A percentile compares a stretch with the other conserved stretches of the same genome.
phyloP scores from a whole-genome alignment of 2,797 vertebrate species.

The Acipenser transmontanus region DNA sequence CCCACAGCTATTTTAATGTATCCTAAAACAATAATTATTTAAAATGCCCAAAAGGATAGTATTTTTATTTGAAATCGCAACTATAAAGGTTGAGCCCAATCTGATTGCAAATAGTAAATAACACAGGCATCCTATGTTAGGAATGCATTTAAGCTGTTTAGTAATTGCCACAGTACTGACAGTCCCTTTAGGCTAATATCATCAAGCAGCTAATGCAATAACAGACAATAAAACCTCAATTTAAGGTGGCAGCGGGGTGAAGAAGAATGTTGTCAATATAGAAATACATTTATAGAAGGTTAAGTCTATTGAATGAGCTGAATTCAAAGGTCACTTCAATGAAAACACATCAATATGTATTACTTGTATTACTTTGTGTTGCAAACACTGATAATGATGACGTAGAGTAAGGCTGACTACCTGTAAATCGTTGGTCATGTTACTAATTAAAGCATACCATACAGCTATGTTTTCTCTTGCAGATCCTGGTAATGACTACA shows the following conservation, averaged over 20 bases:
- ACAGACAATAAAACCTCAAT: conserved; percentile 26
- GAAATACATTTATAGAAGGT: conserved; percentile 40
- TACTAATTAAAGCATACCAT: too few species aligned
- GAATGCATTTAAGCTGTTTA: conserved; percentile 27
- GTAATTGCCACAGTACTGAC: conserved; percentile 41
- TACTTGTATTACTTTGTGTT: too few species aligned
- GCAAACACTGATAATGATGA: too few species aligned
- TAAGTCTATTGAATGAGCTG: conserved; percentile 49
- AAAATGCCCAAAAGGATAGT: conserved; percentile 37
- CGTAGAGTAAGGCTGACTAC: too few species aligned
- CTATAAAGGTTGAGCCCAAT: conserved; percentile 30
- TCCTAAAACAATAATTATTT: conserved; percentile 44
- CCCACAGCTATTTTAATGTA: conserved; percentile 35
- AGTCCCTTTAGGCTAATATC: conserved; percentile 31
- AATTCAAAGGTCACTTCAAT: too few species aligned
- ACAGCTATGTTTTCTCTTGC: too few species aligned
- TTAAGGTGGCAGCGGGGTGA: too few species aligned
- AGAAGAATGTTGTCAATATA: neutral
- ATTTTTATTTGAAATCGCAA: conserved; percentile 20
- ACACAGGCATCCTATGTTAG: conserved; percentile 23
- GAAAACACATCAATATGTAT: too few species aligned
- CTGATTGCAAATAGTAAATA: conserved; percentile 33
- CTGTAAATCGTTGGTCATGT: too few species aligned
- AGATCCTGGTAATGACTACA: too few species aligned
- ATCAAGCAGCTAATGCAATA: conserved; percentile 42